Evolutionary conservation across 1,140 invertebrate genomes (phyloP).

Genomic region (Drosophila cardini): DNA sequence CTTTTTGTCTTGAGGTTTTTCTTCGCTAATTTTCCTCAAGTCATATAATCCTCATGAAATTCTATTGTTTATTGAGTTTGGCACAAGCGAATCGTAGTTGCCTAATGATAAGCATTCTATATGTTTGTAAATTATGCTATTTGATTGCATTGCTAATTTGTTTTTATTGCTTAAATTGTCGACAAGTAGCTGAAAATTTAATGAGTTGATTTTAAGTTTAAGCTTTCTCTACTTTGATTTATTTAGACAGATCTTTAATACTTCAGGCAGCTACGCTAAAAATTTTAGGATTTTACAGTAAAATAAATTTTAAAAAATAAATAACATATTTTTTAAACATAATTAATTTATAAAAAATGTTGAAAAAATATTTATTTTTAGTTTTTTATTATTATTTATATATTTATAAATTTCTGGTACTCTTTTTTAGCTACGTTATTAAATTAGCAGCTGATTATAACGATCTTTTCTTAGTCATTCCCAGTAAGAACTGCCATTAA

Average conservation of each 20-base stretch:
- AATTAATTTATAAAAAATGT: too few relatives aligned
- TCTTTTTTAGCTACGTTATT: too few relatives aligned
- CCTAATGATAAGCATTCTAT: constrained; percentile 2
- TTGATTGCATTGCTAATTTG: constrained; percentile 50
- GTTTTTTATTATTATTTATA: too few relatives aligned
- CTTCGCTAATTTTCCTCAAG: constrained; percentile 1
- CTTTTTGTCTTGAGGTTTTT: constrained; percentile 5
- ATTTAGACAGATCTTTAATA: not conserved
- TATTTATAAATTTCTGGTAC: too few relatives aligned
- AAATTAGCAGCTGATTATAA: too few relatives aligned
- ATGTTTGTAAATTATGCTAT: constrained; percentile 9
- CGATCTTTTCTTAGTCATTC: too few relatives aligned
- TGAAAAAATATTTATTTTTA: too few relatives aligned
- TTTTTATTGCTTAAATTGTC: constrained; percentile 19
- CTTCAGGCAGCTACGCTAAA: too few relatives aligned
- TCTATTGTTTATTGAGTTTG: constrained; percentile 68
- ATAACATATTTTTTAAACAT: too few relatives aligned
- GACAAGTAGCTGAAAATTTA: not conserved
- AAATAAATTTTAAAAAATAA: too few relatives aligned
- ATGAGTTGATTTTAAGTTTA: not conserved
- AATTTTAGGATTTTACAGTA: too few relatives aligned
- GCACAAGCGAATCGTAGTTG: constrained; percentile 43
- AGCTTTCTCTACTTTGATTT: constrained; percentile 1
- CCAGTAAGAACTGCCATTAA: too few relatives aligned
- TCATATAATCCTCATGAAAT: not conserved